These are phyloP conservation scores for Epicauta chinensis DNA, from an alignment of 1,140 invertebrate species.

Conservation along the genomic window DNA sequence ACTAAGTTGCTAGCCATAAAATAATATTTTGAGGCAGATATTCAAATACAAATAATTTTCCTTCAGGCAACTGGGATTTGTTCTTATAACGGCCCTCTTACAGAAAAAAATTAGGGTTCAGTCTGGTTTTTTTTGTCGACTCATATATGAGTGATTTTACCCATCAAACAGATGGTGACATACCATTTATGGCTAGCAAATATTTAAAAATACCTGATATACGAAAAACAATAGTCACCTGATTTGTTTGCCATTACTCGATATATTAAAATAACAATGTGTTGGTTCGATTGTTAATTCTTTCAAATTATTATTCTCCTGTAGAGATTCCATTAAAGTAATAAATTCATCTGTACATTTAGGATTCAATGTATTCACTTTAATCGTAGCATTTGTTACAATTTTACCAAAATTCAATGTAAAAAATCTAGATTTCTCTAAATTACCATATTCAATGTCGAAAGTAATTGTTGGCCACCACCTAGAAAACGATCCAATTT, in stretches of 20 bases:
- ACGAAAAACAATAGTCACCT: slow-evolving; percentile 1
- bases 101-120: too few relatives aligned
- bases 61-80: too few relatives aligned
- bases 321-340: slow-evolving; percentile 29
- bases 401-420: slow-evolving; percentile 28
- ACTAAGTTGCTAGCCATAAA: too few relatives aligned
- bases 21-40: too few relatives aligned
- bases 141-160: too few relatives aligned
- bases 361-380: slow-evolving; percentile 32
- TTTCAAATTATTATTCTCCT: slow-evolving; percentile 34
- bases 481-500: slow-evolving; percentile 20
- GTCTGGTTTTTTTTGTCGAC: too few relatives aligned
- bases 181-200: background rate
- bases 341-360: slow-evolving; percentile 36
- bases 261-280: slow-evolving; percentile 33
- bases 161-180: too few relatives aligned
- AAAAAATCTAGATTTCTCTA: slow-evolving; percentile 28
- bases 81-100: too few relatives aligned
- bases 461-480: slow-evolving; percentile 35
- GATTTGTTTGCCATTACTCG: background rate
- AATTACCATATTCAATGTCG: slow-evolving; percentile 25
- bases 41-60: too few relatives aligned
- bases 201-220: background rate
- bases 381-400: slow-evolving; percentile 32
- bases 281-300: slow-evolving; percentile 37